Percentiles rank a stretch among this genome's conserved stretches.
These are phyloP conservation scores for Aurelia aurita DNA, from an alignment of 30 jellyfish, hydroid and myxozoan species.

Conservation along the genomic window DNA sequence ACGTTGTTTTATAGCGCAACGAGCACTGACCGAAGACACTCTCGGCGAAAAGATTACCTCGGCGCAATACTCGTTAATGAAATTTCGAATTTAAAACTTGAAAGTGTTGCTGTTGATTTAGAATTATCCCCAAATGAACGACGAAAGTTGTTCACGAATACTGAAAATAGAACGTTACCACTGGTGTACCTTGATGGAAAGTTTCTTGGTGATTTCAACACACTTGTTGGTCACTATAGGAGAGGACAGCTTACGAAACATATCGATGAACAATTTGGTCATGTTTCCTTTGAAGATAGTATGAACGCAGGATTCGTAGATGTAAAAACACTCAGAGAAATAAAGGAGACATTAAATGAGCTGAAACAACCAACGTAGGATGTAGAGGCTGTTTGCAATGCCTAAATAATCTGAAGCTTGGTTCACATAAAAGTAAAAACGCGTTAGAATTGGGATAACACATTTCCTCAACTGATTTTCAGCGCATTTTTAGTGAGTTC, in stretches of 20 bases:
- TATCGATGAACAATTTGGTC: constrained; percentile 25
- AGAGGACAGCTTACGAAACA: constrained; percentile 45
- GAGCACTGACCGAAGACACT: constrained; percentile 48
- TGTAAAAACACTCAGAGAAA: constrained; percentile 40
- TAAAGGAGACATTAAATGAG: constrained; percentile 28
- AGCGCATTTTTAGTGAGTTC: no score
- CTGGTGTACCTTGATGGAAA: constrained; percentile 64
- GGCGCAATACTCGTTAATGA: constrained; percentile 42
- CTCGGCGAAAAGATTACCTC: constrained; percentile 54
- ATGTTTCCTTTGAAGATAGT: constrained; percentile 5
- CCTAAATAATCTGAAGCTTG: no score
- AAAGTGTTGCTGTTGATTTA: constrained; percentile 73
- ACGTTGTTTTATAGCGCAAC: constrained; percentile 85
- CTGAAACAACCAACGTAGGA: constrained; percentile 11
- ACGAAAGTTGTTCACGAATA: constrained; percentile 40
- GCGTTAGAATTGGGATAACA: no score
- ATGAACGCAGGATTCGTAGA: constrained; percentile 27
- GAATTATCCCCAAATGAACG: constrained; percentile 68
- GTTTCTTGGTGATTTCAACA: constrained; percentile 71
- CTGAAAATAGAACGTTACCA: constrained; percentile 56
- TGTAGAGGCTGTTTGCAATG: no score
- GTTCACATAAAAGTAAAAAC: no score
- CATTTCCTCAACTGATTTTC: no score
- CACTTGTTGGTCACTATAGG: constrained; percentile 59
- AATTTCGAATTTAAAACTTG: constrained; percentile 45